phyloP scores from a whole-genome alignment of 1,140 invertebrate species.

The Megathymus violae region DNA sequence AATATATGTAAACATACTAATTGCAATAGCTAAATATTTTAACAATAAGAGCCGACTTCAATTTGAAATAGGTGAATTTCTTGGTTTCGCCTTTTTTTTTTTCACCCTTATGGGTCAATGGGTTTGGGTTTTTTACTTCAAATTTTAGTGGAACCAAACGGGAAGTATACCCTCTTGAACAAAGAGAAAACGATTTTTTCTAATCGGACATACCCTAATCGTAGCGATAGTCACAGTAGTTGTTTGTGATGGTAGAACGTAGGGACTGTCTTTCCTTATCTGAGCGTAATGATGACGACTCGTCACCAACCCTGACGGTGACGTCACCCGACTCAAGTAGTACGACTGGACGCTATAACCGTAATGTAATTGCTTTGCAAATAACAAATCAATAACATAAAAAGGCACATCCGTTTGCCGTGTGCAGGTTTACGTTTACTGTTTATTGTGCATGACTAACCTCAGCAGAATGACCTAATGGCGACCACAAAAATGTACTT shows the following conservation, averaged over 20 bases:
- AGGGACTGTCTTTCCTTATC: conserved; percentile 32
- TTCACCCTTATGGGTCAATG: too few species aligned
- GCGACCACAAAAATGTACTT: conserved; percentile 51
- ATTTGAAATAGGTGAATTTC: too few species aligned
- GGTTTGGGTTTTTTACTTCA: too few species aligned
- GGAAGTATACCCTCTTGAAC: too few species aligned
- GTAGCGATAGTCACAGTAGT: conserved; percentile 29
- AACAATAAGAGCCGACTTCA: too few species aligned
- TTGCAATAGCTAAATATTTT: too few species aligned
- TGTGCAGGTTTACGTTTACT: conserved; percentile 11
- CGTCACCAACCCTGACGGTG: conserved; percentile 39
- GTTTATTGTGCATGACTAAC: conserved; percentile 11
- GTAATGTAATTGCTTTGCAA: conserved; percentile 32
- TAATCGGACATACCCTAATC: too few species aligned
- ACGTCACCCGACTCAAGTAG: conserved; percentile 33
- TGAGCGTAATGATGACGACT: conserved; percentile 22
- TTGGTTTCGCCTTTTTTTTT: too few species aligned
- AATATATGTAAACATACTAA: too few species aligned
- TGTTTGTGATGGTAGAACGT: conserved; percentile 31
- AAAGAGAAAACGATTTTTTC: too few species aligned
- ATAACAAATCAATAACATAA: conserved; percentile 36
- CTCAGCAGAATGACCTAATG: conserved; percentile 42
- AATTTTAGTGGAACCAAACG: too few species aligned
- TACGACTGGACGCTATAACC: conserved; percentile 18
- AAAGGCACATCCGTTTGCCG: conserved; percentile 28